phyloP scores from a whole-genome alignment of 2,113 vertebrate genomes.

The Petaurus breviceps region DNA sequence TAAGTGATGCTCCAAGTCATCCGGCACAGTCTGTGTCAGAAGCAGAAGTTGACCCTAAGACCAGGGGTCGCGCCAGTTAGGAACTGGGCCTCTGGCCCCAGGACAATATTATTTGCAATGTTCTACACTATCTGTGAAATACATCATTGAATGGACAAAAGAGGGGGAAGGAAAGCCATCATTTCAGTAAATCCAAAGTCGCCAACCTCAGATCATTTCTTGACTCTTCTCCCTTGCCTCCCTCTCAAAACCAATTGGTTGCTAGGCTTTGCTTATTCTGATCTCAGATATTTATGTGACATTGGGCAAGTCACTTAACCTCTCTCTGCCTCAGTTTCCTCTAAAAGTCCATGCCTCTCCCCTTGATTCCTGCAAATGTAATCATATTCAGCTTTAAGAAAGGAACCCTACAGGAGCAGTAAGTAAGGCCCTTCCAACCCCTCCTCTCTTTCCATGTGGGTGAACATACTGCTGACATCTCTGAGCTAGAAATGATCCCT shows the following conservation, averaged over 20 bases:
- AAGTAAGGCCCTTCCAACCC: background rate
- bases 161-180: background rate
- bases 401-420: background rate
- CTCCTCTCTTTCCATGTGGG: background rate
- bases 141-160: background rate
- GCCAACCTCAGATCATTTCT: background rate
- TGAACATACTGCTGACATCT: background rate
- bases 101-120: background rate
- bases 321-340: background rate
- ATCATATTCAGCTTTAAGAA: background rate
- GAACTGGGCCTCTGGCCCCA: background rate
- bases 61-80: background rate
- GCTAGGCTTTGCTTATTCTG: too few relatives aligned
- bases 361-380: background rate
- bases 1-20: background rate
- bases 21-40: background rate
- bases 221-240: background rate
- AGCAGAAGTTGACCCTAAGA: background rate
- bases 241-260: background rate
- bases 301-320: background rate
- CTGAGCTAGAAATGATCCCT: background rate
- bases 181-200: background rate
- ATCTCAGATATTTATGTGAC: background rate
- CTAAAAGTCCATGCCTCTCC: background rate
- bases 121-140: background rate